Evolutionary conservation across 2,888 invertebrate species (phyloP), one percentile per base, ranked within the genome.

Genomic region (Caenorhabditis imperialis): DNA sequence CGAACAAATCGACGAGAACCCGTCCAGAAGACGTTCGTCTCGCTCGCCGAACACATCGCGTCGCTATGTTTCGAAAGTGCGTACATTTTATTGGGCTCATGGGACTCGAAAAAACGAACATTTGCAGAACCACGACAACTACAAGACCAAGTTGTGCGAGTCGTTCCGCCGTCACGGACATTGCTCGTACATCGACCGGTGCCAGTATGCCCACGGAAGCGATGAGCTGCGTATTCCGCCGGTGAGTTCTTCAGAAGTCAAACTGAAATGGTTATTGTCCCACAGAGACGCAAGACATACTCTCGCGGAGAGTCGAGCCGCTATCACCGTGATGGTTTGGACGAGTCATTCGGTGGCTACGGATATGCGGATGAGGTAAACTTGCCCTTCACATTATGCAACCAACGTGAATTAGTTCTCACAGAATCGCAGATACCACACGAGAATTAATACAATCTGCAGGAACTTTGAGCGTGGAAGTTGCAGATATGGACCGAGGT

Each of bases 61-160:
- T n/a, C 33, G 42, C 16, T 23, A 50, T 37, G 20, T 20, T 23
- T n/a, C n/a, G 30, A 50, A 8, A 35, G 27, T 16, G 1, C 18
- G 23, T 30, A 16, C 16, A n/a, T 18, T 23, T n/a, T 23, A 22
- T 23, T 20, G 12, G 22, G 35, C 20, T 50, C 22, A 10, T 16
- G n/a, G 16, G 23, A 3, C n/a, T 5, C n/a, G n/a, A 0, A 30
- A 30, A 16, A 18, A 5, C 30, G 20, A 10, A 5, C 7, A 22
- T 50, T 63, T 65, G 10, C 55, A 65, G 65, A n/a, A 30, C 6
- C 30, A 54, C 30, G 81, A 81, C 12, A 73, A 67, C 25, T 81
- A 63, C 78, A 81, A 81, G 55, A 81, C 81, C 4, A 71, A 72
- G 8, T 63, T 79, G 23, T 81, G 81, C 55, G 77, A 79, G 18